Conservation (phyloP, 2,113 vertebrate genomes). For the Hypocryptadius cinnamomeus region DNA sequence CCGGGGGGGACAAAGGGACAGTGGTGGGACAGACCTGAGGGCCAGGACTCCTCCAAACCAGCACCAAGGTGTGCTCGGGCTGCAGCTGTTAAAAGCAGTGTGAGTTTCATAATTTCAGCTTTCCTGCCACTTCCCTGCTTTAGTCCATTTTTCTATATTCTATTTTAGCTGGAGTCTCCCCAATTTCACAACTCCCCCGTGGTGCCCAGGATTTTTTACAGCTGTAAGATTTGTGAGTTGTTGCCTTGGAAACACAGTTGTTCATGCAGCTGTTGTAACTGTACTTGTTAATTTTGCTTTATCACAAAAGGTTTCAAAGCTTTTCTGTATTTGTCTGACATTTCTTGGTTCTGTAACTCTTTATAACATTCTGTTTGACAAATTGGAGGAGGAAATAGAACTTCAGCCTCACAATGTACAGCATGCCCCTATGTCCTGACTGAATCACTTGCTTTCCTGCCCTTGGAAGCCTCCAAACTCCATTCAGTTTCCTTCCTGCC, state of each 20-base stretch:
- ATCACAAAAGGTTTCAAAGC: constrained; percentile 35
- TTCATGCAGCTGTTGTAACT: constrained; percentile 51
- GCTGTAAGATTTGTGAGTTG: constrained; percentile 16
- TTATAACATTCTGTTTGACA: constrained; percentile 28
- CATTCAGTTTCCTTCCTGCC: not conserved
- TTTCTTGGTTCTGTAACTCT: constrained; percentile 9
- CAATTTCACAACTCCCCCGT: constrained; percentile 30
- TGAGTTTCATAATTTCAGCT: not conserved
- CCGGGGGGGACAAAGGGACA: not conserved
- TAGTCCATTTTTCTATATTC: not conserved
- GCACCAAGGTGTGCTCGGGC: not conserved
- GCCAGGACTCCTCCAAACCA: not conserved
- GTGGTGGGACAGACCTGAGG: not conserved
- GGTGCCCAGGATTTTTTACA: constrained; percentile 15
- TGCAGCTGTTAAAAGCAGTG: not conserved
- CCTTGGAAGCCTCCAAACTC: not conserved
- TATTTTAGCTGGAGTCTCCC: constrained; percentile 32
- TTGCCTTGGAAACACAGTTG: constrained; percentile 64
- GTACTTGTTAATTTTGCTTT: constrained; percentile 42
- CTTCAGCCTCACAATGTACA: not conserved
- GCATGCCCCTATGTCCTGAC: not conserved
- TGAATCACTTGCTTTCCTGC: not conserved
- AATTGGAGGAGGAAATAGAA: constrained; percentile 24
- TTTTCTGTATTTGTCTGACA: constrained; percentile 22
- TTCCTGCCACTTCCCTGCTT: constrained; percentile 13